These are phyloP conservation scores for Acipenser ruthenus DNA, from an alignment of 2,797 vertebrate species.

Conservation along the genomic window DNA sequence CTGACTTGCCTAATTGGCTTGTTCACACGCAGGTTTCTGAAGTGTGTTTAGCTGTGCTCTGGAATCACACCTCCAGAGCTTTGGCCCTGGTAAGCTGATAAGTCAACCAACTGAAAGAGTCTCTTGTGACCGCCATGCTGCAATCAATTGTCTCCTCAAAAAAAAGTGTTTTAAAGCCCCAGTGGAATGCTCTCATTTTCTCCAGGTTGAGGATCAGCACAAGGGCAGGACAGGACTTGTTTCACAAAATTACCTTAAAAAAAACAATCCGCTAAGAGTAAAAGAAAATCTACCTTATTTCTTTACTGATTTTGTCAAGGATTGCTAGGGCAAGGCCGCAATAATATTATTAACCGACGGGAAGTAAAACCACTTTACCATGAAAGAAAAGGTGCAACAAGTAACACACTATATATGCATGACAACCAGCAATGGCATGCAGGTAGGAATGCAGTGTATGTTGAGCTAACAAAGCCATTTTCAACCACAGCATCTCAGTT, in stretches of 20 bases:
- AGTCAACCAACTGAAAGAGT: conserved; percentile 3
- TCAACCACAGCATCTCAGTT: too few species aligned
- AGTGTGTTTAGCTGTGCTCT: neutral
- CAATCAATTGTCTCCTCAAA: neutral
- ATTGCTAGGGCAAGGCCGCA: neutral
- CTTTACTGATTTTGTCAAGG: neutral
- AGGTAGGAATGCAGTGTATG: too few species aligned
- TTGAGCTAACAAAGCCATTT: too few species aligned
- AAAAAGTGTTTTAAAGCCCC: neutral
- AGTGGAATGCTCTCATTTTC: neutral
- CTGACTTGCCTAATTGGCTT: neutral
- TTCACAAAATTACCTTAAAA: neutral
- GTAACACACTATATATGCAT: too few species aligned
- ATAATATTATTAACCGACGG: neutral
- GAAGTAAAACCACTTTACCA: neutral
- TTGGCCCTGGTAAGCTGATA: conserved; percentile 1
- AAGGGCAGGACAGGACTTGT: neutral
- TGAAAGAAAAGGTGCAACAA: too few species aligned
- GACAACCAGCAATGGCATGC: too few species aligned
- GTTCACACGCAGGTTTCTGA: neutral
- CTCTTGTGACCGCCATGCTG: neutral
- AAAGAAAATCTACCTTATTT: neutral
- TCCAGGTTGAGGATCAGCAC: neutral
- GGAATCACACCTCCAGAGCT: neutral
- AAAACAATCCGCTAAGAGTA: neutral